These are phyloP conservation scores for Chascanopsetta lugubris DNA, from an alignment of 2,113 vertebrate species.

Conservation along the genomic window DNA sequence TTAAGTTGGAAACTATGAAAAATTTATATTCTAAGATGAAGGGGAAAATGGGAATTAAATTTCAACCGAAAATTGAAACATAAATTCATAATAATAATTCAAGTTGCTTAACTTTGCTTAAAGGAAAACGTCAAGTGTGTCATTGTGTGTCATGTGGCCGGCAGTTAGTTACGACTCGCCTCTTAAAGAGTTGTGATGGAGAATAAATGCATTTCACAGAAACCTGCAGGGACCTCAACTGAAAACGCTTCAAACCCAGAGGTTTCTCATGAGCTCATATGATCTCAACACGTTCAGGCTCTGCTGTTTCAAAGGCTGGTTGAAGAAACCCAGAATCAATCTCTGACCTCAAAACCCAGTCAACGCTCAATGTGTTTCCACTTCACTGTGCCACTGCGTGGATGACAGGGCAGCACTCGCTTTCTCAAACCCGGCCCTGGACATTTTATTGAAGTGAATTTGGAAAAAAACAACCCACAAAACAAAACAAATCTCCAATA, in stretches of 20 bases:
- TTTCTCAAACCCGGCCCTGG: constrained; percentile 46
- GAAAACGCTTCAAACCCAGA: background rate
- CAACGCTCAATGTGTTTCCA: constrained; percentile 60
- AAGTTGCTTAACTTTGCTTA: too few species aligned
- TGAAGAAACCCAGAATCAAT: constrained; percentile 59
- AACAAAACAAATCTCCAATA: constrained; percentile 6
- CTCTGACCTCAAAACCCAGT: constrained; percentile 29
- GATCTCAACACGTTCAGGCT: constrained; percentile 17
- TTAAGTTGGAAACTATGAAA: too few species aligned
- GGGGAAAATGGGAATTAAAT: too few species aligned
- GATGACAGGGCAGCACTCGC: constrained; percentile 34
- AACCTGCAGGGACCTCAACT: background rate
- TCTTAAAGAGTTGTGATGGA: background rate
- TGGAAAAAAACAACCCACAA: constrained; percentile 4
- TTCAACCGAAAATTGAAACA: too few species aligned
- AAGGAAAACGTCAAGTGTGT: too few species aligned
- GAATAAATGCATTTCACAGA: background rate
- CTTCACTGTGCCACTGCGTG: constrained; percentile 58
- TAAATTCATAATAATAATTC: too few species aligned
- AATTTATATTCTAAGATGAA: too few species aligned
- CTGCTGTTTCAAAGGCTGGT: constrained; percentile 27
- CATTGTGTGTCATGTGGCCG: background rate
- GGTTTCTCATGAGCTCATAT: constrained; percentile 7
- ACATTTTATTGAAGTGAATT: constrained; percentile 47
- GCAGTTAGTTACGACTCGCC: background rate